Evolutionary conservation across 2,113 vertebrate species (phyloP).

Genomic region (Lepisosteus oculatus): DNA sequence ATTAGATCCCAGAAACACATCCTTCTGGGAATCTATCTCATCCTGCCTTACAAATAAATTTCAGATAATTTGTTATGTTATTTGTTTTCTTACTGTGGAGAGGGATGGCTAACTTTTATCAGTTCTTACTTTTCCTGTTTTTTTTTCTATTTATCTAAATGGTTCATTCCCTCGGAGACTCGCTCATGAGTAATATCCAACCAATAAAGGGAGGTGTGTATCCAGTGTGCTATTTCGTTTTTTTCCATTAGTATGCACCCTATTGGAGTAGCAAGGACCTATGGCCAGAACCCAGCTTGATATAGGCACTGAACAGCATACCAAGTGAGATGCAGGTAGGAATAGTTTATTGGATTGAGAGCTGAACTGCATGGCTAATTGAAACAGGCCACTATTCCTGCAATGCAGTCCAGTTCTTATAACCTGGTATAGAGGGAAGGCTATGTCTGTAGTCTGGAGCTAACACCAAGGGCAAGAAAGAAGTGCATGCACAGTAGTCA

Average conservation of each 20-base stretch:
- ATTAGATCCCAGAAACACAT: not conserved
- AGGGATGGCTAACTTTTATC: not conserved
- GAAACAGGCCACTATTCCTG: not conserved
- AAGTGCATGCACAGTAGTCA: too few species aligned
- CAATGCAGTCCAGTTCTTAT: not conserved
- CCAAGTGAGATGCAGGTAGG: not conserved
- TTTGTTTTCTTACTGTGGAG: not conserved
- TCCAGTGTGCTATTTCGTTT: too few species aligned
- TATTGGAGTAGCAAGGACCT: not conserved
- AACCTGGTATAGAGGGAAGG: not conserved
- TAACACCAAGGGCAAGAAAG: not conserved
- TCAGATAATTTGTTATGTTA: constrained; percentile 10
- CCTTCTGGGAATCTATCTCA: not conserved
- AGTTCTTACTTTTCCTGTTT: constrained; percentile 1
- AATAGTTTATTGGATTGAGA: not conserved
- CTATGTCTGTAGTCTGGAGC: too few species aligned
- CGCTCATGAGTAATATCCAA: not conserved
- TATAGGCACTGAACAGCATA: not conserved
- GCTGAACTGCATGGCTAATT: not conserved
- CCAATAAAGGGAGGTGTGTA: not conserved
- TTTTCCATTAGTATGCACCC: not conserved
- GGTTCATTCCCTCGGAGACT: not conserved
- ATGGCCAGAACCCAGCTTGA: not conserved
- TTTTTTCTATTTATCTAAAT: constrained; percentile 6
- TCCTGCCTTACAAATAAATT: constrained; percentile 9